phyloP scores from a whole-genome alignment of 2,888 invertebrate species.

The Endotricha flammealis region DNA sequence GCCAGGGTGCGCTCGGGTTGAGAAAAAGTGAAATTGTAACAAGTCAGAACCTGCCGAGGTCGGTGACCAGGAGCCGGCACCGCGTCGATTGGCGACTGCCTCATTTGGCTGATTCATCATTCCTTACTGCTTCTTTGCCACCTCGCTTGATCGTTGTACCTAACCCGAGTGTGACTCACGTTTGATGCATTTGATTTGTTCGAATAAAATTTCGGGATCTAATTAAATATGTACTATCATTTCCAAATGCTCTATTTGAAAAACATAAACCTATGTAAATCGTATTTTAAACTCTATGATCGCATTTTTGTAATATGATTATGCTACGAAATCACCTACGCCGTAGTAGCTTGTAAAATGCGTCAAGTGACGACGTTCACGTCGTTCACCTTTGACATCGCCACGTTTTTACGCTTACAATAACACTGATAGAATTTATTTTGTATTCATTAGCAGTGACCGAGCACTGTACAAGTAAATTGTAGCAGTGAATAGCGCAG shows the following conservation, averaged over 20 bases:
- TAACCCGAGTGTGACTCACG: conserved; percentile 22
- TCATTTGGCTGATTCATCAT: conserved; percentile 61
- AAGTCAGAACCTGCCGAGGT: conserved; percentile 72
- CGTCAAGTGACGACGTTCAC: conserved; percentile 33
- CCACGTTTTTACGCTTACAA: conserved; percentile 24
- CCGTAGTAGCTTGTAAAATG: conserved; percentile 2
- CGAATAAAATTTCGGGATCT: too few relatives aligned
- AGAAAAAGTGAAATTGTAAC: conserved; percentile 73
- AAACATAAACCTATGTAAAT: too few relatives aligned
- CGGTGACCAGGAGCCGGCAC: conserved; percentile 59
- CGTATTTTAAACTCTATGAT: too few relatives aligned
- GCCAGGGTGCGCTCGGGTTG: conserved; percentile 13
- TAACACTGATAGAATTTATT: conserved; percentile 15
- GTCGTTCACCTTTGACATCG: conserved; percentile 37
- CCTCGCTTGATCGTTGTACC: conserved; percentile 30
- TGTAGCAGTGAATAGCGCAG: neutral
- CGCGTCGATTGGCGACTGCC: conserved; percentile 47
- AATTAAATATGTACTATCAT: too few relatives aligned
- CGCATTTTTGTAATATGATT: too few relatives aligned
- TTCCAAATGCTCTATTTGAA: too few relatives aligned
- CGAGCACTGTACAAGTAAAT: neutral
- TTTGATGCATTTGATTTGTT: neutral
- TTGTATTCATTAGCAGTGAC: neutral
- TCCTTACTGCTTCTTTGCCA: conserved; percentile 41
- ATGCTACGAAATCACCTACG: too few relatives aligned